Percentiles rank a stretch among this genome's conserved stretches.
phyloP scores from a whole-genome alignment of 1,140 invertebrate genomes.

The Oryzaephilus surinamensis region DNA sequence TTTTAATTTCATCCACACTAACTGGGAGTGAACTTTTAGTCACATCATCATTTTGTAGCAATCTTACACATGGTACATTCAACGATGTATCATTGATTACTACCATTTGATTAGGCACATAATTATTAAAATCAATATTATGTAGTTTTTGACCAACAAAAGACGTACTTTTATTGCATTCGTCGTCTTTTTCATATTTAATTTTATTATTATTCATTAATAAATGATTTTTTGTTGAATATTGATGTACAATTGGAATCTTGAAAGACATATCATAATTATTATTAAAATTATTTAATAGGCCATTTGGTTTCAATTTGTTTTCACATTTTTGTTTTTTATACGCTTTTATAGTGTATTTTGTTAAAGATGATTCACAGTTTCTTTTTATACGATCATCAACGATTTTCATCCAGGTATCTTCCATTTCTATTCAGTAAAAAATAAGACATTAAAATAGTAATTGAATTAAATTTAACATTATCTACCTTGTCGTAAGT shows the following conservation, averaged over 20 bases:
- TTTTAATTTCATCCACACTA: slow-evolving; percentile 1
- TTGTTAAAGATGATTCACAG: slow-evolving; percentile 23
- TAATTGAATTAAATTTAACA: slow-evolving; percentile 3
- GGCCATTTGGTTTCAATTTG: slow-evolving; percentile 9
- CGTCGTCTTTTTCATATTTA: slow-evolving; percentile 1
- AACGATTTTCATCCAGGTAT: slow-evolving; percentile 29
- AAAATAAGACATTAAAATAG: slow-evolving; percentile 1
- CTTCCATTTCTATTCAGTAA: slow-evolving; percentile 26
- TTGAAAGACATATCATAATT: slow-evolving; percentile 14
- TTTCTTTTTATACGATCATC: slow-evolving; percentile 25
- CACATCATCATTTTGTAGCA: too few species aligned
- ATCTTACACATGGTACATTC: too few species aligned
- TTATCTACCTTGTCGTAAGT: slow-evolving; percentile 22
- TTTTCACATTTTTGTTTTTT: slow-evolving; percentile 10
- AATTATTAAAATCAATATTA: slow-evolving; percentile 1
- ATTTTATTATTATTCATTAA: slow-evolving; percentile 3
- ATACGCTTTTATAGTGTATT: slow-evolving; percentile 22
- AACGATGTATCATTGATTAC: too few species aligned
- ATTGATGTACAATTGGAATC: slow-evolving; percentile 19
- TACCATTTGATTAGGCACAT: neutral
- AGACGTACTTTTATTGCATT: slow-evolving; percentile 14
- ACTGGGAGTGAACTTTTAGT: too few species aligned
- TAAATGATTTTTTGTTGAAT: slow-evolving; percentile 3
- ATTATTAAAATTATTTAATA: slow-evolving; percentile 5
- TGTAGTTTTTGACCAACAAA: slow-evolving; percentile 9